Evolutionary conservation across 2,113 vertebrate genomes (phyloP).

Genomic region (Cololabis saira): DNA sequence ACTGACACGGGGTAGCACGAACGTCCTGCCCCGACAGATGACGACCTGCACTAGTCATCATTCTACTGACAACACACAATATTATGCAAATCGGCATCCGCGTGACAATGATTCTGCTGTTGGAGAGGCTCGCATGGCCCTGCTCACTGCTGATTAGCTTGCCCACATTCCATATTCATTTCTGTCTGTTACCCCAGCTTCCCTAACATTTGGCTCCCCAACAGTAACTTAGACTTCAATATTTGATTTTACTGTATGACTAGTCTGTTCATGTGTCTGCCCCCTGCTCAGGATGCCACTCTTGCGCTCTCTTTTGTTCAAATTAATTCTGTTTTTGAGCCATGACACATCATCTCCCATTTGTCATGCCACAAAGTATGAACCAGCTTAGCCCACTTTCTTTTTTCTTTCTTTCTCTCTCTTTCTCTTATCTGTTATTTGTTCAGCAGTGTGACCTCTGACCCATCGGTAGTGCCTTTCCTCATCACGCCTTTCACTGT

Average conservation of each 20-base stretch:
- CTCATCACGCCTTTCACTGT: conserved; percentile 51
- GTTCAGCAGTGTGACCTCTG: conserved; percentile 52
- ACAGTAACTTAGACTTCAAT: conserved; percentile 4
- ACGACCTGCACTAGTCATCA: conserved; percentile 72
- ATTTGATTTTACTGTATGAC: conserved; percentile 26
- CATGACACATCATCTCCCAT: background rate
- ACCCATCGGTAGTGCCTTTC: conserved; percentile 9
- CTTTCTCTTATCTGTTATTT: conserved; percentile 46
- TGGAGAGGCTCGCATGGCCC: conserved; percentile 31
- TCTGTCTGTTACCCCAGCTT: conserved; percentile 17
- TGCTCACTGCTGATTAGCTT: conserved; percentile 69
- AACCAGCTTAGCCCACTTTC: conserved; percentile 13
- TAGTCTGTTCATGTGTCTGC: conserved; percentile 12
- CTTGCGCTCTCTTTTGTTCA: background rate
- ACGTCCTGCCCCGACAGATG: conserved; percentile 67
- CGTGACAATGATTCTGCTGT: conserved; percentile 51
- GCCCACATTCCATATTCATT: conserved; percentile 36
- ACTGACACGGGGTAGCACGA: conserved; percentile 37
- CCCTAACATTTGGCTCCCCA: conserved; percentile 23
- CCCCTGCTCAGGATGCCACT: background rate
- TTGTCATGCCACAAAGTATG: conserved; percentile 1
- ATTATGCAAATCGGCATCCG: conserved; percentile 79
- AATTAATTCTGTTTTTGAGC: background rate
- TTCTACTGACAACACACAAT: conserved; percentile 80
- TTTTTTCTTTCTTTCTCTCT: background rate